These are phyloP conservation scores for Phanerotoma sp. DNA, from an alignment of 2,888 invertebrate species.

Conservation along the genomic window DNA sequence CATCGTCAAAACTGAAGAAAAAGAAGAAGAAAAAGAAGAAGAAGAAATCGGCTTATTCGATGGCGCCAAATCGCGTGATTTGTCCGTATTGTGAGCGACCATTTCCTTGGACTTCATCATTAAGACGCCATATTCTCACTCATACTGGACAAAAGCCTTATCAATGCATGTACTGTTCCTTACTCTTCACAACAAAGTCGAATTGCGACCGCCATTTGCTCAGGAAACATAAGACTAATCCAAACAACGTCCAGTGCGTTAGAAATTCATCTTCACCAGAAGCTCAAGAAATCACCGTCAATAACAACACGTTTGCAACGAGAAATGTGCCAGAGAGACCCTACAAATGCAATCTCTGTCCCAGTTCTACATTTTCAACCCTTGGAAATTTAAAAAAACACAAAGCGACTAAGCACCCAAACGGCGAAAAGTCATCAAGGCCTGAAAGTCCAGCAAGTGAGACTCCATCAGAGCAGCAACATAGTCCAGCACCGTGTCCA, in stretches of 20 bases:
- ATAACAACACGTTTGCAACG: constrained; percentile 57
- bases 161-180: constrained; percentile 89
- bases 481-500: constrained; percentile 38
- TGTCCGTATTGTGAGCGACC: constrained; percentile 93
- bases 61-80: constrained; percentile 90
- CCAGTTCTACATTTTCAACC: constrained; percentile 80
- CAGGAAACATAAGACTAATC: constrained; percentile 76
- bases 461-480: constrained; percentile 37
- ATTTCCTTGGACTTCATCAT: constrained; percentile 95
- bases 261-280: constrained; percentile 57
- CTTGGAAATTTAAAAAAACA: constrained; percentile 79
- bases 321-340: constrained; percentile 75
- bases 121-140: constrained; percentile 91
- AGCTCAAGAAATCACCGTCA: constrained; percentile 53
- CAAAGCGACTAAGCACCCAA: constrained; percentile 70
- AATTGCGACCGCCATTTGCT: constrained; percentile 94
- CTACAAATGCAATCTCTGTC: constrained; percentile 78
- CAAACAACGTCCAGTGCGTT: constrained; percentile 42
- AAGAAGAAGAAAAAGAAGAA: constrained; percentile 60
- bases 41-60: constrained; percentile 92
- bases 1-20: constrained; percentile 36
- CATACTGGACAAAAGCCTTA: constrained; percentile 97
- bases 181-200: constrained; percentile 95
- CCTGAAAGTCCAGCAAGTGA: constrained; percentile 33
- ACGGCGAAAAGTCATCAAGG: constrained; percentile 24